These are phyloP conservation scores for Orchestia grillus DNA, from an alignment of 1,140 invertebrate species.

Conservation along the genomic window DNA sequence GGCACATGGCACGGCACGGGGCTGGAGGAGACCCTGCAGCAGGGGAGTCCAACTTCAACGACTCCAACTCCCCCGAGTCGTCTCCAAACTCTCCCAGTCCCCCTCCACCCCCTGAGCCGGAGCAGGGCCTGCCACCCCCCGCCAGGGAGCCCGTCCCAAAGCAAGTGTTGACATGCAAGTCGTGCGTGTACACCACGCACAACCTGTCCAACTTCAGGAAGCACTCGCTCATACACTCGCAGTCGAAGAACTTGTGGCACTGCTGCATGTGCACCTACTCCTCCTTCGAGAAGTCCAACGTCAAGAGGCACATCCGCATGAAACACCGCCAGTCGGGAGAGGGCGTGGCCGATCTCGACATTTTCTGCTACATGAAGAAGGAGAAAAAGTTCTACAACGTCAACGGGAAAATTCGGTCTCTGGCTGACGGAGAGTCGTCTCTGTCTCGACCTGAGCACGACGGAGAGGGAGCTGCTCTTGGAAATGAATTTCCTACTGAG, in stretches of 20 bases:
- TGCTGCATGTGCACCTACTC: slow-evolving; percentile 29
- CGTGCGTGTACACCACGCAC: background rate
- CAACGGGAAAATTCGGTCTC: background rate
- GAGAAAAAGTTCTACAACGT: slow-evolving; percentile 5
- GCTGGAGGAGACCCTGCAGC: background rate
- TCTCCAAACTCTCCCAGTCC: background rate
- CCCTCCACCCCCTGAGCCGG: background rate
- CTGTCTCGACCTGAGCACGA: background rate
- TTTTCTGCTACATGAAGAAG: slow-evolving; percentile 13
- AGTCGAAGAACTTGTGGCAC: background rate
- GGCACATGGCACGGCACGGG: slow-evolving; percentile 32
- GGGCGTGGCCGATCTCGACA: background rate
- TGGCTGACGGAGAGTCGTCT: background rate
- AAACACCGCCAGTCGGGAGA: slow-evolving; percentile 8
- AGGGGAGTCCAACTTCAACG: background rate
- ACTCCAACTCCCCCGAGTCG: slow-evolving; percentile 19
- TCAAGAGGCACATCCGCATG: slow-evolving; percentile 39
- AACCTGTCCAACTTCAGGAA: background rate
- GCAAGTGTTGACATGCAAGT: slow-evolving; percentile 1
- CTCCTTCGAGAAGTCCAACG: slow-evolving; percentile 41
- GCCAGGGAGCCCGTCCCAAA: background rate
- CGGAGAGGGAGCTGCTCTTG: background rate
- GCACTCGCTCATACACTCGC: slow-evolving; percentile 26
- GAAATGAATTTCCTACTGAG: no score
- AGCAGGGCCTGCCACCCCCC: background rate